Evolutionary conservation across 2,113 vertebrate genomes (phyloP).

Genomic region (Otus sunia): DNA sequence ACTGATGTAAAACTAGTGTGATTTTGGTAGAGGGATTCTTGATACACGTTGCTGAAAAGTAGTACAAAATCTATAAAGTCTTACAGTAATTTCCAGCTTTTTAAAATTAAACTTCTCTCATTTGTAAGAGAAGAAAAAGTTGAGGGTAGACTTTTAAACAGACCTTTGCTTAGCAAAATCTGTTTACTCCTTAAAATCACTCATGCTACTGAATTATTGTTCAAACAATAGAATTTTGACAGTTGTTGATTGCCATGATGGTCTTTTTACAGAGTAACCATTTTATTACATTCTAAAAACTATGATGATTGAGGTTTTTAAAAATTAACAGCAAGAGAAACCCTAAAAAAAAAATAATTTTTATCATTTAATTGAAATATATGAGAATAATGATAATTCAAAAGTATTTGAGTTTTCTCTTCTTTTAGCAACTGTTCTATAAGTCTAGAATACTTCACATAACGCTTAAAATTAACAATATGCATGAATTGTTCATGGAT

Average conservation of each 20-base stretch:
- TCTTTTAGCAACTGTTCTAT: neutral
- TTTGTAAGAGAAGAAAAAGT: neutral
- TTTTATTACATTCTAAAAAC: neutral
- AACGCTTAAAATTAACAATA: neutral
- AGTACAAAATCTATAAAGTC: neutral
- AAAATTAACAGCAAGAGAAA: neutral
- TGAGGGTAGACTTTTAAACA: neutral
- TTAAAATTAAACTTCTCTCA: neutral
- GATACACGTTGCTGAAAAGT: neutral
- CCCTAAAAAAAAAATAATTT: fast-evolving
- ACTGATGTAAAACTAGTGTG: neutral
- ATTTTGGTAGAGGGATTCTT: neutral
- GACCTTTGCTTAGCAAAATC: neutral
- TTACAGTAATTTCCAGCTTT: neutral
- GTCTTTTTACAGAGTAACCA: neutral
- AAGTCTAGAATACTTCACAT: neutral
- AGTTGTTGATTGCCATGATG: neutral
- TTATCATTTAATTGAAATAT: neutral
- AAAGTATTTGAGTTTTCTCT: neutral
- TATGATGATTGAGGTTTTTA: neutral
- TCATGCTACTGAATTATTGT: neutral
- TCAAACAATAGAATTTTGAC: neutral
- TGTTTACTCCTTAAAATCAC: neutral
- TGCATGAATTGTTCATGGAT: neutral
- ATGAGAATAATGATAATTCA: neutral